Percentiles rank a stretch among this genome's conserved stretches.
These are phyloP conservation scores for Orbicella faveolata DNA, from an alignment of 64 coral and sea anemone species.

Conservation along the genomic window DNA sequence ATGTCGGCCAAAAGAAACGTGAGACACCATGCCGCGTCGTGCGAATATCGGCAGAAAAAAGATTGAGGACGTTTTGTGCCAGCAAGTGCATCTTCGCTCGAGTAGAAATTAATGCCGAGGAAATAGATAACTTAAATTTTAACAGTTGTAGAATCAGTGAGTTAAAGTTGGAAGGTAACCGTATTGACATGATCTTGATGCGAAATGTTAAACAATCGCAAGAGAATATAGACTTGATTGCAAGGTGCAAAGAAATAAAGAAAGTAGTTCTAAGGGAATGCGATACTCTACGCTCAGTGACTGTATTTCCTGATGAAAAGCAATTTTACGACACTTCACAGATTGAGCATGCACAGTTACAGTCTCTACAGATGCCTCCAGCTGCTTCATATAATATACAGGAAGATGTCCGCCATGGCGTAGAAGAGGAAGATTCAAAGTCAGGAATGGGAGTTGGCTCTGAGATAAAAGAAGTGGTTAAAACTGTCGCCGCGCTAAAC, in stretches of 20 bases:
- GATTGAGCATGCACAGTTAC: not conserved
- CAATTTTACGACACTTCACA: not conserved
- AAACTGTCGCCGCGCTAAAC: not conserved
- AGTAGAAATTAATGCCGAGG: conserved; percentile 4
- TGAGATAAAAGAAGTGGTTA: not conserved
- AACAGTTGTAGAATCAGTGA: conserved; percentile 13
- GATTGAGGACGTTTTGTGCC: not conserved
- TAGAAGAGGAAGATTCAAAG: not conserved
- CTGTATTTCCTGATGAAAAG: conserved; percentile 8
- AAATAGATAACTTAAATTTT: conserved; percentile 18
- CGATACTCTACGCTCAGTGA: not conserved
- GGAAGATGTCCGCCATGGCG: not conserved
- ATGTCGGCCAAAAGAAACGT: not conserved
- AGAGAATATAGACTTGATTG: conserved; percentile 8
- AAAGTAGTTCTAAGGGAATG: conserved; percentile 8
- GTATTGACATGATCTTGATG: conserved; percentile 1
- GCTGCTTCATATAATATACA: not conserved
- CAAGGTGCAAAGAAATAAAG: conserved; percentile 1
- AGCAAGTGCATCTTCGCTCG: not conserved
- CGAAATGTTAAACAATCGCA: not conserved
- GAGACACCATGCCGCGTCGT: not conserved
- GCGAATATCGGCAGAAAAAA: conserved; percentile 4
- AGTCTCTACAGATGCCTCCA: not conserved
- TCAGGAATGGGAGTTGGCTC: not conserved
- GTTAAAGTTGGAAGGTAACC: not conserved